These are phyloP conservation scores for Temnothorax unifasciatus DNA, from an alignment of 2,888 invertebrate species.

Conservation along the genomic window DNA sequence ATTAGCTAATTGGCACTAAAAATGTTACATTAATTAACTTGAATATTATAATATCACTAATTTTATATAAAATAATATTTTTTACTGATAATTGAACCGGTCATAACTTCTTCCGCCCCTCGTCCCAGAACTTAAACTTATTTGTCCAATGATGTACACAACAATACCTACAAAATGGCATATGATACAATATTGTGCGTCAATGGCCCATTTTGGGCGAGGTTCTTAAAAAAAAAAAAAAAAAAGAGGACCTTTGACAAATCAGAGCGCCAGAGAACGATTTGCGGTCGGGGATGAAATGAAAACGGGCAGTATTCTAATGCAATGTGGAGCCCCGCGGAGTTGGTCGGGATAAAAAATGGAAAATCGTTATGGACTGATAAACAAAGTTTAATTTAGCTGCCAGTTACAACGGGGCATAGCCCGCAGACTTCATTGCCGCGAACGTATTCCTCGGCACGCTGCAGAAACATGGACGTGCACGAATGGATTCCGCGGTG, in stretches of 20 bases:
- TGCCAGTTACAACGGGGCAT: conserved; percentile 49
- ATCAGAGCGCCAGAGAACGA: background rate
- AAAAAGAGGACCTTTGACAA: background rate
- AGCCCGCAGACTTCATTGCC: conserved; percentile 56
- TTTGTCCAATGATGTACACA: too few species aligned
- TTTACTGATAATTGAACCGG: too few species aligned
- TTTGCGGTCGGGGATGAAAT: background rate
- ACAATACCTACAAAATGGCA: too few species aligned
- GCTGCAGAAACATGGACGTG: conserved; percentile 48
- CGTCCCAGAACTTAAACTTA: too few species aligned
- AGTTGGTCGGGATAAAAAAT: conserved; percentile 31
- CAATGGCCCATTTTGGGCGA: too few species aligned
- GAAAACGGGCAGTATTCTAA: conserved; percentile 29
- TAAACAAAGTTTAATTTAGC: conserved; percentile 65
- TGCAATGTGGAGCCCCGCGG: background rate
- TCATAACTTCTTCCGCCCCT: too few species aligned
- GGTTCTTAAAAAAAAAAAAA: too few species aligned
- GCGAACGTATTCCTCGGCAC: conserved; percentile 61
- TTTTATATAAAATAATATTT: too few species aligned
- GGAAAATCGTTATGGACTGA: conserved; percentile 51
- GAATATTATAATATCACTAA: too few species aligned
- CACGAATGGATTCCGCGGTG: conserved; percentile 60
- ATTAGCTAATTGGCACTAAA: too few species aligned
- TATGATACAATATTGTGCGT: too few species aligned
- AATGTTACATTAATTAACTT: too few species aligned